Percentiles rank a stretch among this genome's conserved stretches.
These are phyloP conservation scores for Dendronephthya gigantea DNA, from an alignment of 64 coral and sea anemone species.

Conservation along the genomic window DNA sequence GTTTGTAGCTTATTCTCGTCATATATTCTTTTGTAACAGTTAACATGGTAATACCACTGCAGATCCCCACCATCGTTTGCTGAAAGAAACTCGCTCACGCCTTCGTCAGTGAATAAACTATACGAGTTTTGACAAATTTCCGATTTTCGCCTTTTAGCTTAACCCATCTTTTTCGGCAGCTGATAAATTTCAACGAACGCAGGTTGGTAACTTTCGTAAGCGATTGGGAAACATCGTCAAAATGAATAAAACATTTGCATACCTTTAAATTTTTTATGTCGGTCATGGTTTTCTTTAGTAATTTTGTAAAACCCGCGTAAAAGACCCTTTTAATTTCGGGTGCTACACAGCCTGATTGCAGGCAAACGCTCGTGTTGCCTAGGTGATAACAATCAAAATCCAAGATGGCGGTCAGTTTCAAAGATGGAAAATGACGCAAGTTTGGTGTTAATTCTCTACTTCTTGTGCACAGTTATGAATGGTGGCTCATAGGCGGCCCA, in stretches of 20 bases:
- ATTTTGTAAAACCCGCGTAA: background rate
- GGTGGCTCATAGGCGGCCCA: too few relatives aligned
- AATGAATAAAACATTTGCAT: constrained; percentile 10
- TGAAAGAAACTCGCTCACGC: background rate
- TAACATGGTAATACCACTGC: background rate
- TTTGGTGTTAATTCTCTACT: background rate
- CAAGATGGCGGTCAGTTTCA: background rate
- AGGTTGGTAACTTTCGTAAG: background rate
- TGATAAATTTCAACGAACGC: background rate
- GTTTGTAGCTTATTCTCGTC: background rate
- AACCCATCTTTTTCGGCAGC: background rate
- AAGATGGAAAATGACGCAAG: background rate
- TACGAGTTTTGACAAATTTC: background rate
- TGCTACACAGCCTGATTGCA: background rate
- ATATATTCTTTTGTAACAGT: background rate
- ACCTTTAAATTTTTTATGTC: background rate
- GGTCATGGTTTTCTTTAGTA: background rate
- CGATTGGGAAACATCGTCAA: constrained; percentile 1
- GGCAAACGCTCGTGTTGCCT: background rate
- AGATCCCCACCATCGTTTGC: background rate
- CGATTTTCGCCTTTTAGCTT: background rate
- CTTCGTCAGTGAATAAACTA: background rate
- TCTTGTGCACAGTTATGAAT: constrained; percentile 6
- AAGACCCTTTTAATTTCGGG: too few relatives aligned
- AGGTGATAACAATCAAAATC: background rate